phyloP scores from a whole-genome alignment of 2,113 vertebrate genomes.

The Antigone vipio region DNA sequence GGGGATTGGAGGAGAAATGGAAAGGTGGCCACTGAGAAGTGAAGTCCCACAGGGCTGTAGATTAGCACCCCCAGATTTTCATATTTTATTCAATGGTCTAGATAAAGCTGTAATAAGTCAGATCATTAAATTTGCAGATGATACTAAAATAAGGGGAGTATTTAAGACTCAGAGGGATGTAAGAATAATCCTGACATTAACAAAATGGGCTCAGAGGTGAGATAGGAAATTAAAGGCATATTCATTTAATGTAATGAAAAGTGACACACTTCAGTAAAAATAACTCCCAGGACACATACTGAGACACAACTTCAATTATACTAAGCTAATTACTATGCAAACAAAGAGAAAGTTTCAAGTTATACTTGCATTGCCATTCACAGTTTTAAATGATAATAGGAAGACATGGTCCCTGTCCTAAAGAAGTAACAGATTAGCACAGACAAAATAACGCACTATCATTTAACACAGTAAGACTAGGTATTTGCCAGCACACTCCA shows the following conservation, averaged over 20 bases:
- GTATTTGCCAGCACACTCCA: background rate
- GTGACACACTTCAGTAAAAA: conserved; percentile 32
- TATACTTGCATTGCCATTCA: background rate
- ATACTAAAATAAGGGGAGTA: conserved; percentile 48
- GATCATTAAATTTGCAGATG: conserved; percentile 60
- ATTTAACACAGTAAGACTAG: background rate
- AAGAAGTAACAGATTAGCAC: background rate
- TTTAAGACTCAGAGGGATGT: conserved; percentile 27
- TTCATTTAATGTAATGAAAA: conserved; percentile 29
- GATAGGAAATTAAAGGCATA: conserved; percentile 18
- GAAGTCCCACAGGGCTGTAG: background rate
- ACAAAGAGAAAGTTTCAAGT: background rate
- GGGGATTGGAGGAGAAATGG: background rate
- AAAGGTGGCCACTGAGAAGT: background rate
- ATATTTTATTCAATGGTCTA: conserved; percentile 56
- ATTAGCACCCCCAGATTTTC: conserved; percentile 37
- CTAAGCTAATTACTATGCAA: background rate
- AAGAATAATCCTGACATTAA: conserved; percentile 47
- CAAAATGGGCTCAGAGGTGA: conserved; percentile 25
- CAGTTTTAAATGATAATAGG: background rate
- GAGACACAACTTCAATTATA: background rate
- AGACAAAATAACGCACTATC: background rate
- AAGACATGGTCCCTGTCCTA: background rate
- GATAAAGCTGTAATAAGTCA: conserved; percentile 43
- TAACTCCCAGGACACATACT: background rate